Evolutionary conservation across 1,140 invertebrate genomes (phyloP).

Genomic region (Brachionus rotundiformis): DNA sequence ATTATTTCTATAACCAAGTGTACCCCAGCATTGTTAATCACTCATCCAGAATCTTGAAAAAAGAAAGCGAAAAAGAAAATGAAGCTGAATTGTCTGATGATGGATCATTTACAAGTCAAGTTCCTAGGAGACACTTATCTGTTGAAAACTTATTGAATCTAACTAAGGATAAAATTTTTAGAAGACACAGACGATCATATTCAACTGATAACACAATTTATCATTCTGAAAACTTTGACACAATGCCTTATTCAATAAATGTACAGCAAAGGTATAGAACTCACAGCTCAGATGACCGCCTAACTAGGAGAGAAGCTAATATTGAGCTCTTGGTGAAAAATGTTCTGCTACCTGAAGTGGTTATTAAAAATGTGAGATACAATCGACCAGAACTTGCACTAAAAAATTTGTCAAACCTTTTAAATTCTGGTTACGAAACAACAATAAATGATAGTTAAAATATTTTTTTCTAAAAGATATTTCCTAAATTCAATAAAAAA

Average conservation of each 20-base stretch:
- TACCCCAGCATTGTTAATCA: neutral
- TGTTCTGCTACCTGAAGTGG: conserved; percentile 1
- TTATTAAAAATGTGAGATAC: conserved; percentile 22
- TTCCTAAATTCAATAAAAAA: neutral
- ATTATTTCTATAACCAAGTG: neutral
- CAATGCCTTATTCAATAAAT: neutral
- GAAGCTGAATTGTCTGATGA: neutral
- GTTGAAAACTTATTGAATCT: neutral
- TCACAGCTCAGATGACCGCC: neutral
- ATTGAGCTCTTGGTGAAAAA: neutral
- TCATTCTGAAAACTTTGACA: neutral
- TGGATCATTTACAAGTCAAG: neutral
- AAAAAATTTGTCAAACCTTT: neutral
- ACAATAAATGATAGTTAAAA: neutral
- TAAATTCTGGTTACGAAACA: neutral
- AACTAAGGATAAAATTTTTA: neutral
- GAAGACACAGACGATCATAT: neutral
- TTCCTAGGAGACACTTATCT: neutral
- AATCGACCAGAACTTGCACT: neutral
- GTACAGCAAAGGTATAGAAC: neutral
- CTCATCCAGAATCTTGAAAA: neutral
- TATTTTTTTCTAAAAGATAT: neutral
- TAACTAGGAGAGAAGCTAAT: neutral
- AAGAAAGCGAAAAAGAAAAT: neutral
- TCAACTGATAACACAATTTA: conserved; percentile 1